Evolutionary conservation across 2,113 vertebrate genomes (phyloP), one percentile per base, ranked within the genome.

Genomic region (Phoxinus phoxinus): DNA sequence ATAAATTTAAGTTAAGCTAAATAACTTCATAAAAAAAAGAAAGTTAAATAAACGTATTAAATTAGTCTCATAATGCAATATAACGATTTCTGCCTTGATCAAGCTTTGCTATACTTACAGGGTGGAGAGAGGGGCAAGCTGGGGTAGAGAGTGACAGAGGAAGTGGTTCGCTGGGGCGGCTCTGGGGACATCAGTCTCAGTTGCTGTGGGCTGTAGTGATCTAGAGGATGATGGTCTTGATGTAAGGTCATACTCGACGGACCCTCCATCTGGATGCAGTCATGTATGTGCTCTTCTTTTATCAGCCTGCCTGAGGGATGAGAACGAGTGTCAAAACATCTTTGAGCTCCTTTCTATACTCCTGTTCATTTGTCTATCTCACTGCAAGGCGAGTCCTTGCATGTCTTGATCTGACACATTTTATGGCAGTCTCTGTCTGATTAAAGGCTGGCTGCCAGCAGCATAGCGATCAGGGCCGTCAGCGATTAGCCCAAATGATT

Each of bases 281-380:
- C 94, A 69, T 92, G 93, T 65, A 92, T 78, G 84, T 91, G 93
- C 86, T 95, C 94, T 85, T 96, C 94, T 87, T 96, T 96, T 37
- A 96, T 93, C 6, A 91, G 71, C 1, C 89, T 89, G 15, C 91
- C 81, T 78, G 92, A 84, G 80, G 90, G 87, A 27, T 6, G n/a
- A 83, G 46, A 74, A 41, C 10, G 19, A 53, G 37, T 69, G 80
- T 82, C 63, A 82, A 81, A 82, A 82, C 61, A 69, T 53, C 6
- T 51, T 44, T 48, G 19, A 53, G 25, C 44, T 69, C 44, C 63
- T 82, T 27, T 82, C 58, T 17, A 46, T 53, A 35, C 46, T 35
- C 80, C 44, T 35, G 44, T 53, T 27, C 61, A 27, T 69, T 69
- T 69, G 25, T 65, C 61, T 69, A 21, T 69, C 30, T 51, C 27